phyloP scores from a whole-genome alignment of 2,797 vertebrate species.

The Momotus momota region DNA sequence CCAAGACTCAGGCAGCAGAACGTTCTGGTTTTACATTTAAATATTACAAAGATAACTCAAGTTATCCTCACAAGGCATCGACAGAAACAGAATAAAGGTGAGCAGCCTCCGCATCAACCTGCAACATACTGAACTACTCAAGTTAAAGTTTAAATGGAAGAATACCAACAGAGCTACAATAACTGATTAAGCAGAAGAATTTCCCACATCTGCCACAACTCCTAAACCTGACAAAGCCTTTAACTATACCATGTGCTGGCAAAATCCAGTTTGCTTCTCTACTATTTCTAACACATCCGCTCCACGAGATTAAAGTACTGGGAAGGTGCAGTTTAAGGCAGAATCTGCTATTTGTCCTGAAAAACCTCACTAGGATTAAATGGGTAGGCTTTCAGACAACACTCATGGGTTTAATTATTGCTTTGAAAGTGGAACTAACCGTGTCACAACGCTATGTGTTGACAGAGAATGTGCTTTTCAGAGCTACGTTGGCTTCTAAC shows the following conservation, averaged over 20 bases:
- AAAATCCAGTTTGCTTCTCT: background rate
- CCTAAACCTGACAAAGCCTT: background rate
- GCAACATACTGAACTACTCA: background rate
- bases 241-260: background rate
- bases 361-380: background rate
- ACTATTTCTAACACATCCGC: background rate
- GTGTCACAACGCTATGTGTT: fast-evolving
- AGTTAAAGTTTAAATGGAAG: background rate
- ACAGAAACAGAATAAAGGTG: background rate
- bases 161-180: background rate
- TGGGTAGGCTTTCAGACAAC: background rate
- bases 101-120: background rate
- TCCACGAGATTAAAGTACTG: background rate
- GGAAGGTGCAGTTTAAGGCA: background rate
- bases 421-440: background rate
- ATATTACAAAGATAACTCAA: background rate
- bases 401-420: background rate
- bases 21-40: background rate
- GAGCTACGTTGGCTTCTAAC: background rate
- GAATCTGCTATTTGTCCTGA: background rate
- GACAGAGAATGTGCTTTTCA: background rate
- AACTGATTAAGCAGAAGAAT: background rate
- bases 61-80: background rate
- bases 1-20: background rate
- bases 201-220: background rate